A percentile compares a stretch with the other conserved stretches of the same genome.
These are phyloP conservation scores for Amia ocellicauda DNA, from an alignment of 2,113 vertebrate species.

Conservation along the genomic window DNA sequence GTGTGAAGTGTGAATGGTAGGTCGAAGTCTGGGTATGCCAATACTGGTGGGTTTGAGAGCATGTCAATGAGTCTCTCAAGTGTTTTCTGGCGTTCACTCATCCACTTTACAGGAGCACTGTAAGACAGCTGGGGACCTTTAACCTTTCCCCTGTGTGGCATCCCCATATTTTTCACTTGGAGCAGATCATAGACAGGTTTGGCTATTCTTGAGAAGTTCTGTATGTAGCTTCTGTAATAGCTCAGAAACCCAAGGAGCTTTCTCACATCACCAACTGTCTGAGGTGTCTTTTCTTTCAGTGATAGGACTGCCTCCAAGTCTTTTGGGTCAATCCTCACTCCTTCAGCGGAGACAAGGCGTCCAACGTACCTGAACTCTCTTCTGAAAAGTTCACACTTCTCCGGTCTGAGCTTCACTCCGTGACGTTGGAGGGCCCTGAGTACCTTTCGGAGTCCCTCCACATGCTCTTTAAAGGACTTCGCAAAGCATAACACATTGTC, in stretches of 20 bases:
- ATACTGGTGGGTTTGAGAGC: too few species aligned
- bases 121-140: too few species aligned
- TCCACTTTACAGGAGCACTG: too few species aligned
- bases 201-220: conserved; percentile 17
- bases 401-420: conserved; percentile 26
- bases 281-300: conserved; percentile 8
- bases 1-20: too few species aligned
- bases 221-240: conserved; percentile 12
- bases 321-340: conserved; percentile 19
- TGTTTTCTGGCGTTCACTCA: not conserved
- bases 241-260: conserved; percentile 19
- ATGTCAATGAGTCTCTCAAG: too few species aligned
- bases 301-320: conserved; percentile 10
- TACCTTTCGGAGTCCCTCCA: conserved; percentile 13
- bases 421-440: not conserved
- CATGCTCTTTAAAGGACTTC: conserved; percentile 10
- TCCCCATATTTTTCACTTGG: too few species aligned
- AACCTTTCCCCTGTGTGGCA: too few species aligned
- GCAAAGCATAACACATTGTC: conserved; percentile 20
- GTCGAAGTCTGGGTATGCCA: too few species aligned
- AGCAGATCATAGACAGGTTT: conserved; percentile 15
- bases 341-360: conserved; percentile 19
- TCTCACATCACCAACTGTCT: conserved; percentile 17
- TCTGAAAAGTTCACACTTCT: conserved; percentile 28
- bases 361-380: conserved; percentile 20